phyloP scores from a whole-genome alignment of 2,113 vertebrate genomes.

The Pitta sordida region DNA sequence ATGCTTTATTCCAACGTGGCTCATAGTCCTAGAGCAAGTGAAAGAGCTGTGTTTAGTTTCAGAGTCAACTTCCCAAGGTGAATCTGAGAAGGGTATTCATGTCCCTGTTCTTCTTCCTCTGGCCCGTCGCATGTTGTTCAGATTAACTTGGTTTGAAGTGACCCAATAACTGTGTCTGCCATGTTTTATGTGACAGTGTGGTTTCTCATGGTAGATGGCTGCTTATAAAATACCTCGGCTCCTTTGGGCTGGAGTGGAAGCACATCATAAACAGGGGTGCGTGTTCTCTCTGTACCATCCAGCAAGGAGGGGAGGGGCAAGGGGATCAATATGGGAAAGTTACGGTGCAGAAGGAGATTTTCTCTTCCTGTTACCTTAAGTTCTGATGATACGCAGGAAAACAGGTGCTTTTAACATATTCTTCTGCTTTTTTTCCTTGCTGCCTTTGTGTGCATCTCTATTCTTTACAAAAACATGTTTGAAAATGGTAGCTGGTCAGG shows the following conservation, averaged over 20 bases:
- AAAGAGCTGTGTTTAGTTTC: background rate
- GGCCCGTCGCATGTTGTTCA: background rate
- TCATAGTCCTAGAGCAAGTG: background rate
- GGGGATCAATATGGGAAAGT: background rate
- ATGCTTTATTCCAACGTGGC: background rate
- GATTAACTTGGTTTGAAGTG: background rate
- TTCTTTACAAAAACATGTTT: background rate
- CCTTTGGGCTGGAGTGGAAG: background rate
- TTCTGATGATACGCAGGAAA: background rate
- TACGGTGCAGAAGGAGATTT: rapidly evolving
- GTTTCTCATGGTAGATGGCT: background rate
- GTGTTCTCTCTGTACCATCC: background rate
- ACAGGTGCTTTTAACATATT: background rate
- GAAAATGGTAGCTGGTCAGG: background rate
- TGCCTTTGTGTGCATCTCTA: background rate
- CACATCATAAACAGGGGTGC: background rate
- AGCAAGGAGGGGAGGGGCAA: background rate
- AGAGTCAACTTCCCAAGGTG: background rate
- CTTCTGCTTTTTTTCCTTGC: background rate
- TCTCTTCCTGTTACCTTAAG: background rate
- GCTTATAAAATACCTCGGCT: background rate
- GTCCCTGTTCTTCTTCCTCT: background rate
- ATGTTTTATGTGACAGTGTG: rapidly evolving
- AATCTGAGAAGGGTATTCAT: background rate
- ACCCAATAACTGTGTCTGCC: background rate